Evolutionary conservation across 2,113 vertebrate genomes (phyloP).

Genomic region (Platanista minor): DNA sequence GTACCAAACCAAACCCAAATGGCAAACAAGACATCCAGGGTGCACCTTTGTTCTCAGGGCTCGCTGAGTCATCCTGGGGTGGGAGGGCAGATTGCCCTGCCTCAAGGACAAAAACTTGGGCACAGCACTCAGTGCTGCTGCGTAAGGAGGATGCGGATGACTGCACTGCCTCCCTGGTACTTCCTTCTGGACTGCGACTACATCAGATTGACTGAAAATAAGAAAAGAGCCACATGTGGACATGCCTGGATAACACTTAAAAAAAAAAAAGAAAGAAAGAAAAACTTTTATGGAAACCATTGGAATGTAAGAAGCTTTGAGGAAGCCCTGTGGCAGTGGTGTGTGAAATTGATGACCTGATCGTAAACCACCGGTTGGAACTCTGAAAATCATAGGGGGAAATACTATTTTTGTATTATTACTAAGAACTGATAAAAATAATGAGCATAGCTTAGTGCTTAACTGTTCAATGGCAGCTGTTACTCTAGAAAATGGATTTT

Average conservation of each 20-base stretch:
- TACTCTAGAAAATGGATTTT: constrained; percentile 29
- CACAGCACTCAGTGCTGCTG: too few relatives aligned
- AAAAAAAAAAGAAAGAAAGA: background rate
- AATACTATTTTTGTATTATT: background rate
- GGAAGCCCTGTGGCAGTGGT: background rate
- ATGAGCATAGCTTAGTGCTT: background rate
- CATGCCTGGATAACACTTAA: background rate
- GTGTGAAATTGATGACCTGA: background rate
- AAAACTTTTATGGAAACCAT: background rate
- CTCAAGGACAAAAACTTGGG: background rate
- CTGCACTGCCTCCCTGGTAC: background rate
- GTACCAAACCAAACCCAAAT: background rate
- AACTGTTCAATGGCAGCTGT: background rate
- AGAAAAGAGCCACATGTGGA: background rate
- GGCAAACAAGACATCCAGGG: background rate
- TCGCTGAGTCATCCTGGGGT: background rate
- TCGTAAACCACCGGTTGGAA: background rate
- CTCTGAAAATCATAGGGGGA: background rate
- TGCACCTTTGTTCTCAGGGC: background rate
- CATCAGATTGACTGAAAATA: background rate
- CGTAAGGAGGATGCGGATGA: background rate
- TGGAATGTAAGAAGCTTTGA: constrained; percentile 21
- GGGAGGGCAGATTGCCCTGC: background rate
- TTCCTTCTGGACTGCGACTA: background rate
- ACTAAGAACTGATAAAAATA: background rate